Conservation (phyloP, 2,797 vertebrate species). For the Hozukius guyotensis region DNA sequence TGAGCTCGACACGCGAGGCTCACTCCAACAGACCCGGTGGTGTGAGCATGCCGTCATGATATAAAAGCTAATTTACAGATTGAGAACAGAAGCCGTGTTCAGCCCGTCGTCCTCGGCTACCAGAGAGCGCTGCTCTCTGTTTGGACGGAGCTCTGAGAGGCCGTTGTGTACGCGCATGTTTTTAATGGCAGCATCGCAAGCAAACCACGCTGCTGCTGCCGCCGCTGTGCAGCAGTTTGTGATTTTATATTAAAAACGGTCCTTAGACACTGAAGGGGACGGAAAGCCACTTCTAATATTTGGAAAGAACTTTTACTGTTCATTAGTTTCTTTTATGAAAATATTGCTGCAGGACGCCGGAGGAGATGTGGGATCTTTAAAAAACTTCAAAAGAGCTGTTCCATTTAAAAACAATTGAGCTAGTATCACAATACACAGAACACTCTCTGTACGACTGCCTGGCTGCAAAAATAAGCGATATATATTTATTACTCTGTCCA, state of each 20-base stretch:
- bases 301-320: constrained; percentile 79
- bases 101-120: constrained; percentile 5
- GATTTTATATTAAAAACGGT: constrained; percentile 72
- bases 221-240: constrained; percentile 64
- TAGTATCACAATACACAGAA: constrained; percentile 45
- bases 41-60: constrained; percentile 57
- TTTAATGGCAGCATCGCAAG: constrained; percentile 72
- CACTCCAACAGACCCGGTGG: constrained; percentile 28
- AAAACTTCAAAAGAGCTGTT: constrained; percentile 64
- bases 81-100: constrained; percentile 75
- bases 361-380: constrained; percentile 66
- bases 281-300: constrained; percentile 82
- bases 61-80: constrained; percentile 67
- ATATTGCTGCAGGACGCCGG: constrained; percentile 60
- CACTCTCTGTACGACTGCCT: constrained; percentile 17
- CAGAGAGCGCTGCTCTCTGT: constrained; percentile 42
- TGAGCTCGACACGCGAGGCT: constrained; percentile 25
- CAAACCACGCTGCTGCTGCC: constrained; percentile 45
- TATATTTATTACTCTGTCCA: constrained; percentile 52
- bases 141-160: constrained; percentile 66
- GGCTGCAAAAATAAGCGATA: constrained; percentile 46
- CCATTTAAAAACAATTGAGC: constrained; percentile 60
- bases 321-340: constrained; percentile 79
- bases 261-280: constrained; percentile 56
- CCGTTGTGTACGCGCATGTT: constrained; percentile 69